Base-by-base conservation (phyloP, 53 echinoderm and acorn worm genomes). In the Antedon mediterranea region DNA sequence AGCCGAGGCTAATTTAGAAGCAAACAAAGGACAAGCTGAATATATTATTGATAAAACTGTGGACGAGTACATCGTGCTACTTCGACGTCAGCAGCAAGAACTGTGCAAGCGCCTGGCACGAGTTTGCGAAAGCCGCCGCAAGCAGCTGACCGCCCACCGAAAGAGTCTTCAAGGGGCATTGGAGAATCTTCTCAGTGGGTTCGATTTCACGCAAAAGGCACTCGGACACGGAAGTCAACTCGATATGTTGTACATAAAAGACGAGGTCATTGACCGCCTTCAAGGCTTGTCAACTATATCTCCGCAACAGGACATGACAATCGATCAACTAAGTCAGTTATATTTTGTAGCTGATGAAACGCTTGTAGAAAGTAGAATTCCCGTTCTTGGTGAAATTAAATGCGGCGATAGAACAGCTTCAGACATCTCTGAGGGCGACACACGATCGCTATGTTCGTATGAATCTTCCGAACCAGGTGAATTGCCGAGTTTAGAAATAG, bases 211-310 rank as follows among this genome's bases (percentile, higher is more conserved):
- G 29, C 92, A 92, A 81, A 98, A 92, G 72, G 98, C 90, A 27
- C 84, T 98, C 34, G 91, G 91, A 0, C 98, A 98, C 71, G 98
- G 98, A n/a, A 88, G 90, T 28, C 92, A 98, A 79, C 74, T 92
- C 27, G 92, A 98, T 75, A 98, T 98, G 43, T 78, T 98, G 34
- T 98, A 92, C n/a, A 98, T 98, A 76, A 98, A 98, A 78, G 98
- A 98, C 73, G 89, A 98, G 82, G 90, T 98, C 5, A 91, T 98
- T 28, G 98, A 98, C 72, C 79, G 98, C 41, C 78, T 98, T n/a
- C 90, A 92, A 72, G 98, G 98, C 13, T 74, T 98, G 28, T 85
- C 92, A 34, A 84, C 78, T 28, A 85, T 98, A 23, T 98, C 98
- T 4, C 98, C 98, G 43, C 98, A 98, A 76, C 90, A 92, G 75